Evolutionary conservation across 2,797 vertebrate genomes (phyloP), one percentile per base, ranked within the genome.

Genomic region (Oreochromis grahami): DNA sequence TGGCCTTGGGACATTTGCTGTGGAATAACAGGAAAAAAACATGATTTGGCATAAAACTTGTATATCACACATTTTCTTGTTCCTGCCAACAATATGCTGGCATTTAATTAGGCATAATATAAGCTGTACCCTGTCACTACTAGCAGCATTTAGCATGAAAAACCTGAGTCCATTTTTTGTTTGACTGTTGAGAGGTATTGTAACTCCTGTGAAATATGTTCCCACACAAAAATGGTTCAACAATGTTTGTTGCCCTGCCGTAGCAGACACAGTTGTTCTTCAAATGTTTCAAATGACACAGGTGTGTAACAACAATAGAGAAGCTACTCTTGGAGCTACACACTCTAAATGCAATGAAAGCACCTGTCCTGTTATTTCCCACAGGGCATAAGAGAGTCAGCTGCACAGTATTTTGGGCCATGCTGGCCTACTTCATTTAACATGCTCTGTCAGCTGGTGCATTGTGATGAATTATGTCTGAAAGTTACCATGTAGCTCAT

Each of bases 401-500:
- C 53, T 89, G 38, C 79, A 72, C 53, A 82, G 70, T 76, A 84
- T 89, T 72, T 51, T 70, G 65, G 89, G 87, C 79, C 85, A 76
- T 0, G 65, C 78, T 88, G 91, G 63, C 93, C 93, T 89, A 89
- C 76, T 93, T 93, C 60, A 70, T 70, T 48, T 78, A 76, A 41
- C 41, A 12, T 79, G 63, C 63, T 53, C 80, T 29, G 43, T 81
- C 72, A 87, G 77, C 74, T 48, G 5, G 36, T 53, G 43, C 51
- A 78, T 43, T 36, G 34, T 76, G 80, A 80, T 76, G 60, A 84
- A 86, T 86, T 58, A 56, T 79, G 53, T 63, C n/a, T 41, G 53
- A 76, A 84, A 91, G 68, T 58, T 32, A 77, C 68, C 45, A 19
- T 21, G 26, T 19, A 41, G 36, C 58, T 36, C 38, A 1, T 80